Percentiles rank a stretch among this genome's conserved stretches.
These are phyloP conservation scores for Pomacea maculata DNA, from an alignment of 1,140 invertebrate species.

Conservation along the genomic window DNA sequence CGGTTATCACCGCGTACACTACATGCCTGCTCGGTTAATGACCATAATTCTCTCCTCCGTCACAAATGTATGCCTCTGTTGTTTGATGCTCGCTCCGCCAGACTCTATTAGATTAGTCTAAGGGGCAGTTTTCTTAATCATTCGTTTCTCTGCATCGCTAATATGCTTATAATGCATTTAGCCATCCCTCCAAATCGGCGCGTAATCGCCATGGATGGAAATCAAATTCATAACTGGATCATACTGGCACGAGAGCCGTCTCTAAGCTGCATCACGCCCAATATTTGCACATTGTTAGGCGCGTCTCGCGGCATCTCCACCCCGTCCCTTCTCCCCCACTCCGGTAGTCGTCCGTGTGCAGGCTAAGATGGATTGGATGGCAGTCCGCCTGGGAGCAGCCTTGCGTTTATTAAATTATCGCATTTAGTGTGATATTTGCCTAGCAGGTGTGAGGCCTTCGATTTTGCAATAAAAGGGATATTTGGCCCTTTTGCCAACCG, in stretches of 20 bases:
- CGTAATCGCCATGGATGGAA: constrained; percentile 20
- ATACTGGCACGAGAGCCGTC: constrained; percentile 4
- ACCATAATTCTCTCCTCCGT: neutral
- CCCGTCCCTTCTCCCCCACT: neutral
- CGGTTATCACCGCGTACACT: neutral
- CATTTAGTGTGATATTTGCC: constrained; percentile 33
- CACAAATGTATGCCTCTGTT: constrained; percentile 12
- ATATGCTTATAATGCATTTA: constrained; percentile 31
- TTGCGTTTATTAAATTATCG: constrained; percentile 31
- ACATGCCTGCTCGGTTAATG: constrained; percentile 2
- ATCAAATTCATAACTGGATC: constrained; percentile 27
- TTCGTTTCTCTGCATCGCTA: constrained; percentile 17
- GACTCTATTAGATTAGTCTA: constrained; percentile 20
- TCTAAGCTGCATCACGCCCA: constrained; percentile 13
- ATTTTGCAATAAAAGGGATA: constrained; percentile 36
- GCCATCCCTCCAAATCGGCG: constrained; percentile 19
- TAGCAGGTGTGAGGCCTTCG: constrained; percentile 35
- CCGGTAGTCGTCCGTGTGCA: neutral
- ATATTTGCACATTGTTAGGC: constrained; percentile 31
- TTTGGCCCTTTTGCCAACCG: constrained; percentile 29
- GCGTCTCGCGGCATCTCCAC: neutral
- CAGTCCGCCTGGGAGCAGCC: constrained; percentile 12
- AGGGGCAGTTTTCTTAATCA: constrained; percentile 26
- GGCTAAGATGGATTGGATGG: constrained; percentile 24
- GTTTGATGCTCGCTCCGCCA: constrained; percentile 18